These are phyloP conservation scores for Chlorospingus semifuscus DNA, from an alignment of 2,797 vertebrate species.

Conservation along the genomic window DNA sequence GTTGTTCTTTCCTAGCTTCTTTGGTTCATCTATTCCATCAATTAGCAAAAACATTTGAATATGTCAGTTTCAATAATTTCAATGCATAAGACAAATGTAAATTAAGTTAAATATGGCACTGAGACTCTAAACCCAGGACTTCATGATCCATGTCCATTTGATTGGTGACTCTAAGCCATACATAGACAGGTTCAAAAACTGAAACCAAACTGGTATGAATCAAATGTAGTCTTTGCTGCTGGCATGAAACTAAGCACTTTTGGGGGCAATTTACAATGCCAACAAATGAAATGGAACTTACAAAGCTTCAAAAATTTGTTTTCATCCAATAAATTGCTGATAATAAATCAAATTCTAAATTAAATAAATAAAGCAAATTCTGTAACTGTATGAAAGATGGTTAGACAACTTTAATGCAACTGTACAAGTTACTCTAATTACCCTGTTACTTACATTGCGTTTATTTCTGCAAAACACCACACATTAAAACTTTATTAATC, in stretches of 20 bases:
- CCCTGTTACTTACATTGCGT: neutral
- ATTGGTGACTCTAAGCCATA: neutral
- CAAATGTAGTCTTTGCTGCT: fast-evolving
- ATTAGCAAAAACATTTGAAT: neutral
- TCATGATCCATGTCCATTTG: neutral
- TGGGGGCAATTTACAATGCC: neutral
- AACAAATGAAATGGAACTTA: neutral
- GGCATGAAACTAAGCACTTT: neutral
- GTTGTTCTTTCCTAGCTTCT: neutral
- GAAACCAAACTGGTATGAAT: neutral
- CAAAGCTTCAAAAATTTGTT: neutral
- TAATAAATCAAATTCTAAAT: neutral
- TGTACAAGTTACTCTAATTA: neutral
- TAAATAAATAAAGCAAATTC: neutral
- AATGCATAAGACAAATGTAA: neutral
- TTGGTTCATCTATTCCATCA: neutral
- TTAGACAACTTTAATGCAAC: neutral
- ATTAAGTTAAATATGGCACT: neutral
- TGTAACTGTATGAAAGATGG: neutral
- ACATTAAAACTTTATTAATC: neutral
- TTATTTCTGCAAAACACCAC: neutral
- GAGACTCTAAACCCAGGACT: neutral
- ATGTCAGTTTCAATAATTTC: neutral
- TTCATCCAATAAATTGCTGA: neutral
- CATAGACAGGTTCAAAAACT: neutral